Evolutionary conservation across 2,113 vertebrate genomes (phyloP).

Genomic region (Calonectris borealis): DNA sequence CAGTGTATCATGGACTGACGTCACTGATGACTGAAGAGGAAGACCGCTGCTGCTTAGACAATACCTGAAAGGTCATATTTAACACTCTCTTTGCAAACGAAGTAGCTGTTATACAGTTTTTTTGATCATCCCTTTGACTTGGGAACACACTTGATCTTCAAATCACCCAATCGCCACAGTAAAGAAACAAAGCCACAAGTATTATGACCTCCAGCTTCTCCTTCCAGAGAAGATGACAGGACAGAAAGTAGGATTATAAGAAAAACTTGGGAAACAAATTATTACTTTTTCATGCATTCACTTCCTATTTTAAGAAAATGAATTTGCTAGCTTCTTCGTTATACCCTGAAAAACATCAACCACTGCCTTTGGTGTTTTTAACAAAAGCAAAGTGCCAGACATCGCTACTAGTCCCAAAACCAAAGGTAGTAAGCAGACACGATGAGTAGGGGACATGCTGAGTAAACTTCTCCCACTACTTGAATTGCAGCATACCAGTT

Average conservation of each 20-base stretch:
- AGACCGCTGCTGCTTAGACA: neutral
- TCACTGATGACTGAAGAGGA: neutral
- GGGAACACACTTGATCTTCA: neutral
- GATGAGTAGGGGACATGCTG: fast-evolving
- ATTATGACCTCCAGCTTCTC: neutral
- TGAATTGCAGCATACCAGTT: neutral
- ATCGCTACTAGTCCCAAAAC: neutral
- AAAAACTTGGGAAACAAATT: neutral
- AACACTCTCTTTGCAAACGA: neutral
- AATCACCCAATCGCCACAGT: neutral
- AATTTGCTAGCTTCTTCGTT: neutral
- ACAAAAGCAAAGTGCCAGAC: neutral
- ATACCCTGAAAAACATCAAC: neutral
- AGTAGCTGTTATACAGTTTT: neutral
- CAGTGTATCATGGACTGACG: neutral
- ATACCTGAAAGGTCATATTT: neutral
- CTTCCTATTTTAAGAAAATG: neutral
- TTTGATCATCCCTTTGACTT: neutral
- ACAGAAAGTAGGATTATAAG: neutral
- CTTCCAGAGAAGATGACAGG: neutral
- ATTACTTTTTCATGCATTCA: neutral
- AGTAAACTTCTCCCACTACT: neutral
- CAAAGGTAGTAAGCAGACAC: neutral
- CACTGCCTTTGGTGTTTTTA: neutral
- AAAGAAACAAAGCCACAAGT: neutral